phyloP scores from a whole-genome alignment of 1,140 invertebrate species.

The Sitobion miscanthi region DNA sequence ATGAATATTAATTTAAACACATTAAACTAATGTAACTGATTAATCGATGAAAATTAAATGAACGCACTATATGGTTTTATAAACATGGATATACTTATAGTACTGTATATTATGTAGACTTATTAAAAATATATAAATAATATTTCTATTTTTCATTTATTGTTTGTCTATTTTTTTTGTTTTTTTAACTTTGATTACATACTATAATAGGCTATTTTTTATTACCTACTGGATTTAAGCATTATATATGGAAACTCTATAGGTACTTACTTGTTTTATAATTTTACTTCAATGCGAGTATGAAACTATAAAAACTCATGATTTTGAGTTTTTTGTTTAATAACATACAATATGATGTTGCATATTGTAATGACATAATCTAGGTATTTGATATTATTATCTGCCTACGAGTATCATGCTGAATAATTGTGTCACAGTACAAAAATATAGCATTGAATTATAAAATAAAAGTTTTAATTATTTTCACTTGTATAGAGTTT shows the following conservation, averaged over 20 bases:
- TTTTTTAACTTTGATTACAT: too few relatives aligned
- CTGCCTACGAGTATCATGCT: neutral
- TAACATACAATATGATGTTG: neutral
- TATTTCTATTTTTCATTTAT: too few relatives aligned
- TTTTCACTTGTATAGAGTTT: neutral
- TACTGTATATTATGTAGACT: neutral
- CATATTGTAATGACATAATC: too few relatives aligned
- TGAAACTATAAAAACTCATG: neutral
- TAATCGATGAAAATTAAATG: neutral
- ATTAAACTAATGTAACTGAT: neutral
- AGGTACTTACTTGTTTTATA: too few relatives aligned
- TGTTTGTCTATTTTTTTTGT: too few relatives aligned
- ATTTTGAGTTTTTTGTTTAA: too few relatives aligned
- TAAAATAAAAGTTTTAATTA: neutral
- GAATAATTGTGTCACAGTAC: neutral
- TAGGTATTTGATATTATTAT: neutral
- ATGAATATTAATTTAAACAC: neutral
- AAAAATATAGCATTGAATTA: neutral
- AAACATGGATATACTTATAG: neutral
- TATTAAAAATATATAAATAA: neutral
- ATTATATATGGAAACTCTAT: neutral
- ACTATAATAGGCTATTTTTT: neutral
- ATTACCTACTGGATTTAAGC: neutral
- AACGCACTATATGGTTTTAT: neutral
- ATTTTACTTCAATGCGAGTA: neutral